Conservation (phyloP, 1,140 invertebrate genomes). For the Daktulosphaira vitifoliae region DNA sequence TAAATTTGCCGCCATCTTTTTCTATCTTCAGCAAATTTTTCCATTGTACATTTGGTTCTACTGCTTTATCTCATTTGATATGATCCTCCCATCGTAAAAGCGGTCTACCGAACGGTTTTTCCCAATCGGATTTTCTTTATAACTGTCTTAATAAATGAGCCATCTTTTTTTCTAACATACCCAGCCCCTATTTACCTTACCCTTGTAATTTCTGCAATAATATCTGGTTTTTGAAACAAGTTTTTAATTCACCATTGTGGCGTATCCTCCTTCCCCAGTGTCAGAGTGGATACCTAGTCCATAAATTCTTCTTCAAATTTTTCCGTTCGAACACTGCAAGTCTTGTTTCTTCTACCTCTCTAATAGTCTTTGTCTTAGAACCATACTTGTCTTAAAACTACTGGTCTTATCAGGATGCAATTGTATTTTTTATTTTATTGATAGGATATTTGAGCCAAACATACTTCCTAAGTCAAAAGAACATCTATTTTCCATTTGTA, state of each 20-base stretch:
- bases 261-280: slow-evolving; percentile 11
- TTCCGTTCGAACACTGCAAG: slow-evolving; percentile 26
- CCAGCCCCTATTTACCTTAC: background rate
- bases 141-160: background rate
- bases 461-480: background rate
- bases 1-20: background rate
- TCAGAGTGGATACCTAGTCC: background rate
- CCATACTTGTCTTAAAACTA: slow-evolving; percentile 26
- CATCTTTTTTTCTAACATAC: background rate
- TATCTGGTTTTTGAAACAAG: background rate
- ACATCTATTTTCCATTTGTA: background rate
- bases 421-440: slow-evolving; percentile 9
- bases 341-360: slow-evolving; percentile 15
- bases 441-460: background rate
- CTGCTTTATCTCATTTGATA: background rate
- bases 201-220: background rate
- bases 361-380: slow-evolving; percentile 25
- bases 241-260: slow-evolving; percentile 7
- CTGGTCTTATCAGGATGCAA: slow-evolving; percentile 10
- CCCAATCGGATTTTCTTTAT: slow-evolving; percentile 2
- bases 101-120: background rate
- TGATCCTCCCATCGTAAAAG: background rate
- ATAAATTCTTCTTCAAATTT: slow-evolving; percentile 28
- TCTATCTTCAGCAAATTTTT: background rate
- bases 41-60: slow-evolving; percentile 1